Evolutionary conservation across 1,140 invertebrate genomes (phyloP).

Genomic region (Ganaspis sp.): DNA sequence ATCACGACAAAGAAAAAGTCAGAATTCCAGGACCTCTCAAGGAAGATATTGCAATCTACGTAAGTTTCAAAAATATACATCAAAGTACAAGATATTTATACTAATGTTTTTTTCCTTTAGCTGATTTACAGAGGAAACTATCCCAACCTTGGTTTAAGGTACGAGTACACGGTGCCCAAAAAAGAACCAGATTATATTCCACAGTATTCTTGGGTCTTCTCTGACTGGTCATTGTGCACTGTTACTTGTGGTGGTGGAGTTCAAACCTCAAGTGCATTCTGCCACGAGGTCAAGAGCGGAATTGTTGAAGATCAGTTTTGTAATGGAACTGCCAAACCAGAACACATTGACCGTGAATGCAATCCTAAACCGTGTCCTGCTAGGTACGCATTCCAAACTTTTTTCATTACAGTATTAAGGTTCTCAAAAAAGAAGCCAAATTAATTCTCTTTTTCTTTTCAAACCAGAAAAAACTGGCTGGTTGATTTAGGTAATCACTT

Average conservation of each 20-base stretch:
- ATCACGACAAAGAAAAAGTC: constrained; percentile 88
- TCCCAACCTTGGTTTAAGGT: constrained; percentile 87
- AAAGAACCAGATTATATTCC: constrained; percentile 79
- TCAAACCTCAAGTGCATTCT: constrained; percentile 80
- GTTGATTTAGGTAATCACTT: too few species aligned
- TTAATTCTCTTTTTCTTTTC: too few species aligned
- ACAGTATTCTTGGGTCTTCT: constrained; percentile 84
- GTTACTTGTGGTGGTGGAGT: constrained; percentile 86
- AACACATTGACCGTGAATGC: constrained; percentile 79
- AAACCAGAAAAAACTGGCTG: too few species aligned
- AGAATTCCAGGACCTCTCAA: constrained; percentile 88
- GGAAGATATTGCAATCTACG: constrained; percentile 89
- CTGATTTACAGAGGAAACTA: constrained; percentile 86
- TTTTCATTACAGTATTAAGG: too few species aligned
- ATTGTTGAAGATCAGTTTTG: constrained; percentile 83
- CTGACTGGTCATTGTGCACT: constrained; percentile 88
- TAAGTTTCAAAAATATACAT: too few species aligned
- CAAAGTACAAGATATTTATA: too few species aligned
- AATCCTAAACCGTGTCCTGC: constrained; percentile 85
- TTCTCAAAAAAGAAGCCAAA: too few species aligned
- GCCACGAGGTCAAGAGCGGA: constrained; percentile 80
- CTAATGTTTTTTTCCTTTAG: constrained; percentile 72
- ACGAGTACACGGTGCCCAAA: constrained; percentile 89
- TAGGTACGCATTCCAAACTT: constrained; percentile 74
- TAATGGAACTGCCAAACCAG: constrained; percentile 78